phyloP scores from a whole-genome alignment of 2,888 invertebrate species.

The Conistra vaccinii region DNA sequence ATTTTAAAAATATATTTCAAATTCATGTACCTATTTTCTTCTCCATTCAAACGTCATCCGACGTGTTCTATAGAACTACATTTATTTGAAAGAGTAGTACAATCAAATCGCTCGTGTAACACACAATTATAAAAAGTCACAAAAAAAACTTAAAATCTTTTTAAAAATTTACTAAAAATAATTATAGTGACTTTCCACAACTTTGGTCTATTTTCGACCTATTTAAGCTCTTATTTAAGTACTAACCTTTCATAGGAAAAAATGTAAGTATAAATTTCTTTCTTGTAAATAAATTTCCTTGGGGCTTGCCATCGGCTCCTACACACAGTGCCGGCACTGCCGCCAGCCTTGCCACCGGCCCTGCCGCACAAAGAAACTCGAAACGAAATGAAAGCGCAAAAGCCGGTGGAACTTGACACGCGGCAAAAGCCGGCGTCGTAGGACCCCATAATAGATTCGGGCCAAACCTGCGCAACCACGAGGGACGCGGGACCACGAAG shows the following conservation, averaged over 20 bases:
- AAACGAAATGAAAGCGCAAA: too few relatives aligned
- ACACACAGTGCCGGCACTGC: too few relatives aligned
- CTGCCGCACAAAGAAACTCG: too few relatives aligned
- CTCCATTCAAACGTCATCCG: slow-evolving; percentile 68
- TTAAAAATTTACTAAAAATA: slow-evolving; percentile 54
- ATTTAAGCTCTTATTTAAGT: neutral
- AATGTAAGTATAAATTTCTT: neutral
- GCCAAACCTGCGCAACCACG: too few relatives aligned
- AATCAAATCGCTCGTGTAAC: slow-evolving; percentile 76
- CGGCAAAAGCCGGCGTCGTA: too few relatives aligned
- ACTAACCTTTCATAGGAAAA: slow-evolving; percentile 1
- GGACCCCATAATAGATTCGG: too few relatives aligned
- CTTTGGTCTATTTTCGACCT: neutral
- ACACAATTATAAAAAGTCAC: slow-evolving; percentile 70
- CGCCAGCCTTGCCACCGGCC: too few relatives aligned
- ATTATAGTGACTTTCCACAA: slow-evolving; percentile 47
- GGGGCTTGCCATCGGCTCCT: neutral
- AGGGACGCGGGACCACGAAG: too few relatives aligned
- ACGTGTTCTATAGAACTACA: slow-evolving; percentile 73
- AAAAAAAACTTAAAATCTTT: slow-evolving; percentile 67
- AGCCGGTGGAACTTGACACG: too few relatives aligned
- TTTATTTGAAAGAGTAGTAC: slow-evolving; percentile 71
- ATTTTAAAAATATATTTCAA: neutral
- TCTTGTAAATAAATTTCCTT: neutral
- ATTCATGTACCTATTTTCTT: slow-evolving; percentile 44